These are phyloP conservation scores for Emydura subglobosa DNA, from an alignment of 2,113 vertebrate genomes.

Conservation along the genomic window DNA sequence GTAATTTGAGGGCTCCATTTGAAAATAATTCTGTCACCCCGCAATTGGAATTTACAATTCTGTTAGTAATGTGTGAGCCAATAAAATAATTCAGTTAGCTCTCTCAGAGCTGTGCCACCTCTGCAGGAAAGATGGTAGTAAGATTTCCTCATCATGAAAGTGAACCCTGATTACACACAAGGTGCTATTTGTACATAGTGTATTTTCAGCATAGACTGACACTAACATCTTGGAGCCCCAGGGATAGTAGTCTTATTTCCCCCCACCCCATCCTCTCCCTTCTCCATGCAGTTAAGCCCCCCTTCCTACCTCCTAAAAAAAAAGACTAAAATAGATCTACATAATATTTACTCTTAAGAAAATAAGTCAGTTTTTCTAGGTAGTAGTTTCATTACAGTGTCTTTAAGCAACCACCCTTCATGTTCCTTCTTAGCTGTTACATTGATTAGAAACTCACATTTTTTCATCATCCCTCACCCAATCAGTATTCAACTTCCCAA, in stretches of 20 bases:
- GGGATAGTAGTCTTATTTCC: not conserved
- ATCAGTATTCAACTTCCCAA: conserved; percentile 49
- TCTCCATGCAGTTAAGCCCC: not conserved
- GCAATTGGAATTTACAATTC: not conserved
- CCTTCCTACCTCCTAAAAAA: not conserved
- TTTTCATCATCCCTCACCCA: not conserved
- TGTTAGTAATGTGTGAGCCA: not conserved
- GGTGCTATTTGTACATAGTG: not conserved
- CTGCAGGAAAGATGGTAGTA: not conserved
- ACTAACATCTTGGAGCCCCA: not conserved
- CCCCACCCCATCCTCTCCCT: not conserved
- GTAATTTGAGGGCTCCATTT: not conserved
- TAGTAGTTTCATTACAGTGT: not conserved
- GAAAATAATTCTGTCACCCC: not conserved
- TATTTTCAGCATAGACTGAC: not conserved
- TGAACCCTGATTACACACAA: not conserved
- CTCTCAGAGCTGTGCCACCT: not conserved
- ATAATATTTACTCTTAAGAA: not conserved
- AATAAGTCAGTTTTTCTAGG: not conserved
- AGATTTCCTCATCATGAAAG: conserved; percentile 16
- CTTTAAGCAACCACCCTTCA: not conserved
- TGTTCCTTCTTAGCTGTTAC: not conserved
- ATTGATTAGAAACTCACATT: not conserved
- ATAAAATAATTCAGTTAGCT: not conserved
- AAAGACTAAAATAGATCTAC: not conserved